phyloP scores from a whole-genome alignment of 1,140 invertebrate species.

The Gonioctena quinquepunctata region DNA sequence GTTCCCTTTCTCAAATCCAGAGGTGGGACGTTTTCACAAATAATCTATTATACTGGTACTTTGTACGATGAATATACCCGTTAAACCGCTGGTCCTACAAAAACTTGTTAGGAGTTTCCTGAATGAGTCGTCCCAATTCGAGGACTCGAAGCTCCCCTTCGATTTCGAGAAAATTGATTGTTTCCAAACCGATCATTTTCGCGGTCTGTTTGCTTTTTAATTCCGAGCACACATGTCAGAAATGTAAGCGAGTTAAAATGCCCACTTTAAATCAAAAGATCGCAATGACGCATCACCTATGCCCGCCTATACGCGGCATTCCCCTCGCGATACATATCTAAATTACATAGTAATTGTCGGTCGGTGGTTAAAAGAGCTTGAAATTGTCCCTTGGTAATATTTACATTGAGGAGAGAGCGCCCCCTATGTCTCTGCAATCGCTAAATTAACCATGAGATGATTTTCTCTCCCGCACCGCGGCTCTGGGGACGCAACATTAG shows the following conservation, averaged over 20 bases:
- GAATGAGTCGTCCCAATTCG: neutral
- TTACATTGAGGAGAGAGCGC: slow-evolving; percentile 42
- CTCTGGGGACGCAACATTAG: slow-evolving; percentile 28
- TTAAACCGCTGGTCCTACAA: too few relatives aligned
- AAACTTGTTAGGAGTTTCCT: too few relatives aligned
- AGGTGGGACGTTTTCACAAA: too few relatives aligned
- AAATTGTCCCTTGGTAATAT: slow-evolving; percentile 53
- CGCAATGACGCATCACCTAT: neutral
- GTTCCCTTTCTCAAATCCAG: too few relatives aligned
- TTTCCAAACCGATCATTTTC: slow-evolving; percentile 13
- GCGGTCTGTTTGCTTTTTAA: slow-evolving; percentile 7
- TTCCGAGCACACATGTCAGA: slow-evolving; percentile 9
- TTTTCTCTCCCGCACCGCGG: slow-evolving; percentile 22
- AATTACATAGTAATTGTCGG: slow-evolving; percentile 53
- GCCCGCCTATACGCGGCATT: neutral
- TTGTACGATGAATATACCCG: too few relatives aligned
- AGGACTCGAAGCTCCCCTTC: neutral
- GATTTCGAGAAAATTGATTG: neutral
- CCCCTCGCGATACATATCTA: slow-evolving; percentile 49
- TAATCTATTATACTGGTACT: too few relatives aligned
- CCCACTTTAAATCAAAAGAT: slow-evolving; percentile 12
- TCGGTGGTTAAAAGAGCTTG: slow-evolving; percentile 55
- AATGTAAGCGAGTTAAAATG: slow-evolving; percentile 1
- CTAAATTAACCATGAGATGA: slow-evolving; percentile 54
- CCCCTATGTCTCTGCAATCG: slow-evolving; percentile 40